phyloP scores from a whole-genome alignment of 2,113 vertebrate genomes.

The Poecilia latipinna region DNA sequence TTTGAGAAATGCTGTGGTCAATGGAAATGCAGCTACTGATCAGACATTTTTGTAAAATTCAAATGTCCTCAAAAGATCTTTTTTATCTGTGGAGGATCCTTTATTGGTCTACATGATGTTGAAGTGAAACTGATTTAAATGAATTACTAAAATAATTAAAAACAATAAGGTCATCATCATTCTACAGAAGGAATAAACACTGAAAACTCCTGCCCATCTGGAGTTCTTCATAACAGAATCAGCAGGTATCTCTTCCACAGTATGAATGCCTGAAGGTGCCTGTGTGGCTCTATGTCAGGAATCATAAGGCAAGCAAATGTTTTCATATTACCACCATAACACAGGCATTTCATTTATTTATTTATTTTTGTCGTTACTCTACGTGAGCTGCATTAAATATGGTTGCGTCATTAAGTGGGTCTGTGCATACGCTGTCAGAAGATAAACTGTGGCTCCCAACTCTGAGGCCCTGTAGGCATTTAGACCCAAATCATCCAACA shows the following conservation, averaged over 20 bases:
- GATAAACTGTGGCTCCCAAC: conserved; percentile 45
- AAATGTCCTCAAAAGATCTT: too few relatives aligned
- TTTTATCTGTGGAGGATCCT: too few relatives aligned
- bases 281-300: conserved; percentile 8
- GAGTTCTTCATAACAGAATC: conserved; percentile 39
- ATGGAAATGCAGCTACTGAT: too few relatives aligned
- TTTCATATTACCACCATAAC: conserved; percentile 31
- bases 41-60: too few relatives aligned
- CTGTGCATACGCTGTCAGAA: conserved; percentile 34
- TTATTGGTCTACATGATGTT: too few relatives aligned
- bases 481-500: conserved; percentile 47
- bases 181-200: conserved; percentile 76
- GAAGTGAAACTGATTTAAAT: too few relatives aligned
- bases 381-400: conserved; percentile 30
- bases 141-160: conserved; percentile 10
- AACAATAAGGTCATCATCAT: conserved; percentile 57
- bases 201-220: conserved; percentile 73
- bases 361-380: conserved; percentile 11
- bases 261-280: conserved; percentile 16
- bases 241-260: conserved; percentile 6
- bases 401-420: conserved; percentile 44
- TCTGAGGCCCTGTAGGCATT: conserved; percentile 58
- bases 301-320: conserved; percentile 22
- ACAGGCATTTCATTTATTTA: conserved; percentile 9
- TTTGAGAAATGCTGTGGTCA: too few relatives aligned